A percentile compares a stretch with the other conserved stretches of the same genome.
phyloP scores from a whole-genome alignment of 2,797 vertebrate genomes.

The Parauchenoglanis ngamensis region DNA sequence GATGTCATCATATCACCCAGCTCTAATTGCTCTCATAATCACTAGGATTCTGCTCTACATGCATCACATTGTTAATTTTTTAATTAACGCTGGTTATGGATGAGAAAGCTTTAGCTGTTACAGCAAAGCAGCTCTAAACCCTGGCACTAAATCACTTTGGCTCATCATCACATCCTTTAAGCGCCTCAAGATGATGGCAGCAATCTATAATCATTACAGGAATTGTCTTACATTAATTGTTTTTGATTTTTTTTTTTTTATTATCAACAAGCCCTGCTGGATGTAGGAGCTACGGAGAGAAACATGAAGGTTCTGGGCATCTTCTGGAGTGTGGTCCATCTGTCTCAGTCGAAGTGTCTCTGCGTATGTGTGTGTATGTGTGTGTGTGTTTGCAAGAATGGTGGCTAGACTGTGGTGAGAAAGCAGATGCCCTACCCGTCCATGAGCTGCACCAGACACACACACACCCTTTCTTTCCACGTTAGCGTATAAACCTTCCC shows the following conservation, averaged over 20 bases:
- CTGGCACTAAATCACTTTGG: constrained; percentile 6
- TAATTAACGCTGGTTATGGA: not conserved
- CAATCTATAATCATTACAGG: constrained; percentile 34
- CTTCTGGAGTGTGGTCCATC: constrained; percentile 33
- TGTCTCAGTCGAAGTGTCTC: constrained; percentile 23
- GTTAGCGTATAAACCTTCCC: constrained; percentile 18
- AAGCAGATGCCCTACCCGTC: constrained; percentile 32
- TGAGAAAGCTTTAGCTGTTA: constrained; percentile 10
- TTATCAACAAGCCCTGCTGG: constrained; percentile 19
- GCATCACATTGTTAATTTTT: not conserved
- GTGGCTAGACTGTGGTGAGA: constrained; percentile 20
- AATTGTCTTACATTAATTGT: constrained; percentile 25
- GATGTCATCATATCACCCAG: not conserved
- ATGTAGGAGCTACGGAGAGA: constrained; percentile 10
- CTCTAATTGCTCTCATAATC: not conserved
- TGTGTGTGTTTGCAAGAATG: constrained; percentile 14
- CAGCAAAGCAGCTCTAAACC: not conserved
- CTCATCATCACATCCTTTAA: constrained; percentile 6
- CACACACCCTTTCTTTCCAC: not conserved
- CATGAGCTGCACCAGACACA: constrained; percentile 11
- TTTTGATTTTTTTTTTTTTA: not conserved
- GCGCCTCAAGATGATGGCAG: not conserved
- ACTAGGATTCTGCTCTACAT: not conserved
- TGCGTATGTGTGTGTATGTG: constrained; percentile 15
- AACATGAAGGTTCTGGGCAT: constrained; percentile 41